Evolutionary conservation across 2,113 vertebrate genomes (phyloP).

Genomic region (Scalopus aquaticus): DNA sequence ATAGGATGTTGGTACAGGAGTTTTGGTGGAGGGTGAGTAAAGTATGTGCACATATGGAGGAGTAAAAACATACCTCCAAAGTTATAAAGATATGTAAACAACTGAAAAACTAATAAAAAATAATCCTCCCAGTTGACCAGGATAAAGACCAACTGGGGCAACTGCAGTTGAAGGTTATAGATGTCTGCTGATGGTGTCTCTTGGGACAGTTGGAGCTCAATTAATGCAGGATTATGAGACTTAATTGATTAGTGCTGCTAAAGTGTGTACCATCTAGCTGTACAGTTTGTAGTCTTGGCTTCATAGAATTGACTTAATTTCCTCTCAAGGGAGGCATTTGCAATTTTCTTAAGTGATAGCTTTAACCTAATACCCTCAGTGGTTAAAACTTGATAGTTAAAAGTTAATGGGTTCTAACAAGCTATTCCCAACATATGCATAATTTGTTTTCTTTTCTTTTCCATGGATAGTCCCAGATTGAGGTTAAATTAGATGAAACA

Average conservation of each 20-base stretch:
- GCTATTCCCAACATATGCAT: constrained; percentile 31
- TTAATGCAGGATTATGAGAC: constrained; percentile 3
- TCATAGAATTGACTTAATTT: constrained; percentile 62
- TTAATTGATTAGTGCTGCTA: constrained; percentile 49
- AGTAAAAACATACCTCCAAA: too few relatives aligned
- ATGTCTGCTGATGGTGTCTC: background rate
- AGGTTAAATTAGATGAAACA: background rate
- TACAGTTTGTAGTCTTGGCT: constrained; percentile 24
- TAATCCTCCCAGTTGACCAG: background rate
- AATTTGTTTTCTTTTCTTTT: constrained; percentile 36
- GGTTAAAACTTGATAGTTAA: constrained; percentile 64
- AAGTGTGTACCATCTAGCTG: background rate
- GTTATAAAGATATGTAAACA: too few relatives aligned
- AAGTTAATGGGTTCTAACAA: constrained; percentile 64
- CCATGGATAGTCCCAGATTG: background rate
- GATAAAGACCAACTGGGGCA: background rate
- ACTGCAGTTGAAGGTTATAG: background rate
- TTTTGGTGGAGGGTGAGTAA: too few relatives aligned
- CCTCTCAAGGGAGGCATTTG: constrained; percentile 44
- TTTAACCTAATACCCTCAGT: constrained; percentile 66
- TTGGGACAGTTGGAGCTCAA: background rate
- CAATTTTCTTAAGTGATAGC: constrained; percentile 68
- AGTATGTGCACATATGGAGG: too few relatives aligned
- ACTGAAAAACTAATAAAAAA: too few relatives aligned
- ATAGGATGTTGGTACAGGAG: background rate